phyloP scores from a whole-genome alignment of 2,888 invertebrate species.

The Sesia apiformis region DNA sequence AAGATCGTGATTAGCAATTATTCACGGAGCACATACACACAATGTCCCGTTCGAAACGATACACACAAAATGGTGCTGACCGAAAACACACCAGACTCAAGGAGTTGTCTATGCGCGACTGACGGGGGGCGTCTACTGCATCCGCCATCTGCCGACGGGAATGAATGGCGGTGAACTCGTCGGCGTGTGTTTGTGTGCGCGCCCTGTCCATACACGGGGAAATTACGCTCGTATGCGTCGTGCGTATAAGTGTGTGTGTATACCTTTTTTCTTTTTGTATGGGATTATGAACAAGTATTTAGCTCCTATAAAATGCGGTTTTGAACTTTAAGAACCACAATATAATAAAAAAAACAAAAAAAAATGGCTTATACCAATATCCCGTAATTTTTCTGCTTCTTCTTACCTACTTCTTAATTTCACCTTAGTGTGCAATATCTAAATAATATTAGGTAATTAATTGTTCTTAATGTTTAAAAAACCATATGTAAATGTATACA shows the following conservation, averaged over 20 bases:
- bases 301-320: slow-evolving; percentile 30
- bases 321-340: slow-evolving; percentile 24
- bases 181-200: slow-evolving; percentile 36
- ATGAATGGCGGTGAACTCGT: slow-evolving; percentile 66
- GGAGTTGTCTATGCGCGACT: slow-evolving; percentile 71
- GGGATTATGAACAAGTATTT: slow-evolving; percentile 53
- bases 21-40: slow-evolving; percentile 70
- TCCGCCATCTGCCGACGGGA: slow-evolving; percentile 75
- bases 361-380: too few relatives aligned
- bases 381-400: too few relatives aligned
- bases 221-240: slow-evolving; percentile 23
- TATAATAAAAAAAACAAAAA: too few relatives aligned
- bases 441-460: too few relatives aligned
- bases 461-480: too few relatives aligned
- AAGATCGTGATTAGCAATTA: slow-evolving; percentile 49
- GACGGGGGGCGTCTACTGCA: slow-evolving; percentile 60
- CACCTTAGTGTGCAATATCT: too few relatives aligned
- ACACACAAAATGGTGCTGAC: slow-evolving; percentile 71
- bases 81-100: slow-evolving; percentile 54
- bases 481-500: too few relatives aligned
- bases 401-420: too few relatives aligned
- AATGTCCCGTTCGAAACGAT: slow-evolving; percentile 70
- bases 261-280: slow-evolving; percentile 49
- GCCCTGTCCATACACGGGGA: slow-evolving; percentile 31
- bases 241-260: slow-evolving; percentile 35